Evolutionary conservation across 2,113 vertebrate genomes (phyloP).

Genomic region (Pandion haliaetus): DNA sequence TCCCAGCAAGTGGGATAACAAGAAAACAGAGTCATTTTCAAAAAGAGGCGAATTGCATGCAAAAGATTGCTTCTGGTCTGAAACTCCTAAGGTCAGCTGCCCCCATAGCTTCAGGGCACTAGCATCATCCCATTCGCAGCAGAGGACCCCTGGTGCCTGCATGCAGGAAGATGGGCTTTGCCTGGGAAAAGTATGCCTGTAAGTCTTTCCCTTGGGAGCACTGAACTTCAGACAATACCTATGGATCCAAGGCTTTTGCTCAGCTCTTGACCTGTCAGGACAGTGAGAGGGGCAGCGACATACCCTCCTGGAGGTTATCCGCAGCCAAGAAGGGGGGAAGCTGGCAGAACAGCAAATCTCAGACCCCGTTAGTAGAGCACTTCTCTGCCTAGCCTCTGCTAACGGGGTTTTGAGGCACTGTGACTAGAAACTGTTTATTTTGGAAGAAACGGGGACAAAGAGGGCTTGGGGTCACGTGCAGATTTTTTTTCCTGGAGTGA

Average conservation of each 20-base stretch:
- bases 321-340: neutral
- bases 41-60: neutral
- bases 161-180: rapidly evolving
- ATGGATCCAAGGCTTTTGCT: neutral
- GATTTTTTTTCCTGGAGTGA: neutral
- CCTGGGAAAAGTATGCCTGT: neutral
- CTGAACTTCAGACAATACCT: neutral
- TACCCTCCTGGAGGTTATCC: neutral
- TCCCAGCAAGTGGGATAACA: neutral
- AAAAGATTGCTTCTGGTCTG: neutral
- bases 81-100: neutral
- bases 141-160: neutral
- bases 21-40: neutral
- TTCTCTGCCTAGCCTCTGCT: neutral
- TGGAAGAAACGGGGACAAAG: neutral
- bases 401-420: neutral
- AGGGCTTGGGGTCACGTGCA: neutral
- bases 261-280: neutral
- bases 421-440: neutral
- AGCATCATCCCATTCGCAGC: rapidly evolving
- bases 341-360: neutral
- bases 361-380: rapidly evolving
- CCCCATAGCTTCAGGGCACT: neutral
- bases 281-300: neutral
- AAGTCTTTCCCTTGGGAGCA: neutral